phyloP scores from a whole-genome alignment of 2,888 invertebrate genomes.

The Orgyia antiqua region DNA sequence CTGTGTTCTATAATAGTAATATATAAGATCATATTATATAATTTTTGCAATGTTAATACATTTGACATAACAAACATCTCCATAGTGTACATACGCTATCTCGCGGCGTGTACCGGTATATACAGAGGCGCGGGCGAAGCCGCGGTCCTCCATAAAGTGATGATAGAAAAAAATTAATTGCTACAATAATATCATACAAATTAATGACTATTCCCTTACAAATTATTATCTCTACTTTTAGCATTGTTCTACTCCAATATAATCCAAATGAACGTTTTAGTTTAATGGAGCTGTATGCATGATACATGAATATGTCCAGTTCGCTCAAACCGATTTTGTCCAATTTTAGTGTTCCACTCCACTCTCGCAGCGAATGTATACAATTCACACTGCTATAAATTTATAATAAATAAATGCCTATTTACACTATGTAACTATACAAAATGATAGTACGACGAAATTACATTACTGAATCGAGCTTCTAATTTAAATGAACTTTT shows the following conservation, averaged over 20 bases:
- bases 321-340: conserved; percentile 61
- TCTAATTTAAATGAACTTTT: conserved; percentile 67
- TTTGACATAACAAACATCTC: conserved; percentile 77
- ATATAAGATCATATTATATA: conserved; percentile 77
- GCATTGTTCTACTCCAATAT: conserved; percentile 75
- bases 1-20: conserved; percentile 78
- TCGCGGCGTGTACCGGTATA: conserved; percentile 48
- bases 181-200: conserved; percentile 79
- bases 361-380: conserved; percentile 72
- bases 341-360: conserved; percentile 58
- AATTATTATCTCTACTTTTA: conserved; percentile 75
- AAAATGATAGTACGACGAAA: conserved; percentile 75
- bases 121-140: conserved; percentile 46
- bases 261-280: conserved; percentile 61
- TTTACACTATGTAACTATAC: conserved; percentile 78
- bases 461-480: conserved; percentile 71
- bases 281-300: conserved; percentile 59
- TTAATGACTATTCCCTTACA: conserved; percentile 79
- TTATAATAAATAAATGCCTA: conserved; percentile 79
- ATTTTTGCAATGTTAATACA: conserved; percentile 78
- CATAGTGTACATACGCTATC: conserved; percentile 58
- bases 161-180: conserved; percentile 73
- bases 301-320: conserved; percentile 57
- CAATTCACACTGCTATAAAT: conserved; percentile 75
- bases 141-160: conserved; percentile 52